Base-by-base conservation (phyloP, 2,113 vertebrate genomes). In the Bujurquina vittata region DNA sequence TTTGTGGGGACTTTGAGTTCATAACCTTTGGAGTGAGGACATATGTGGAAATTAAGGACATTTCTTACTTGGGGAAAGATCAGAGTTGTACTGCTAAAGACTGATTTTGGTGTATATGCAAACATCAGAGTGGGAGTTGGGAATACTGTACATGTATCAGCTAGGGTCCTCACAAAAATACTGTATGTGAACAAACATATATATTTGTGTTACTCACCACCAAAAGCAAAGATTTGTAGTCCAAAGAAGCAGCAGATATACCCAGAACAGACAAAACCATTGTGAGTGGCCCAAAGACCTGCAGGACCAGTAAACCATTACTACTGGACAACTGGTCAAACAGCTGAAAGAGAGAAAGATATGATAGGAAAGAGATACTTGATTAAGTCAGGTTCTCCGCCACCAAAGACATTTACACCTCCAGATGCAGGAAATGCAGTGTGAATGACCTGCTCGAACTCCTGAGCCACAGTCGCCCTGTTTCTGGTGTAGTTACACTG, bases 211-310 rank as follows among this genome's bases (percentile, higher is more conserved):
- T 29, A 77, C 75, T 87, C 85, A 93, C 93, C 92, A 88, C 6
- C 56, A 93, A n/a, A 26, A 94, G 89, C 69, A 91, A 79, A 75
- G 79, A 63, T 61, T 90, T 94, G 40, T 73, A 26, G 83, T 93
- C 75, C 31, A 86, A 8, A 10, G 85, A 58, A 0, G 94, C 87
- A 31, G 89, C 89, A 62, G 83, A 90, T 59, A 92, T 12, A 0
- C 93, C 92, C 37, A 94, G 22, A n/a, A 92, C 22, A 2, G 93
- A 87, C 74, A 94, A 6, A 62, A 90, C 2, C 22, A 93, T 73
- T 0, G 91, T 92, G 60, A 94, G 3, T 0, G 92, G 93, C 7
- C 93, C 94, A 9, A 93, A 92, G 11, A 91, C 88, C 87, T 93
- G 89, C 57, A 94, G 91, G 18, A 88, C 84, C 81, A 91, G 52